These are phyloP conservation scores for Micropterix aruncella DNA, from an alignment of 2,888 invertebrate species.

Conservation along the genomic window DNA sequence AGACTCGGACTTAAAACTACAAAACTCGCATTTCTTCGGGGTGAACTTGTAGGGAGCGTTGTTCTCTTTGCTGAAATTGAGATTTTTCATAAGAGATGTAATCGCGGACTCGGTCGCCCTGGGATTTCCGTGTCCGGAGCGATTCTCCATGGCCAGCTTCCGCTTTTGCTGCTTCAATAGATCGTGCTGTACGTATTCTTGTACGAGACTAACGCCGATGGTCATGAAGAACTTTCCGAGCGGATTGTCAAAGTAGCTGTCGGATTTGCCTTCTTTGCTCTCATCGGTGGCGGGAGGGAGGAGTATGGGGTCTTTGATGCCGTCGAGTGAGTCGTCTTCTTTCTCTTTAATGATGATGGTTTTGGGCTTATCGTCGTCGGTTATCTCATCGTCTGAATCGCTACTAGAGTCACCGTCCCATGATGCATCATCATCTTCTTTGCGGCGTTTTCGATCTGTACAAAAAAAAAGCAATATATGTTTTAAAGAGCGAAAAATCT, in stretches of 20 bases:
- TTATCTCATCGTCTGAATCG: constrained; percentile 37
- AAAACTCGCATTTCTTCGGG: constrained; percentile 74
- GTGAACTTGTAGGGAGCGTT: constrained; percentile 66
- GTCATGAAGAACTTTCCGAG: constrained; percentile 84
- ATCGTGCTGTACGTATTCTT: constrained; percentile 90
- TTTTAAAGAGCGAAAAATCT: constrained; percentile 4
- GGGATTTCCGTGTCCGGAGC: constrained; percentile 41
- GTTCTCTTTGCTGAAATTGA: constrained; percentile 75
- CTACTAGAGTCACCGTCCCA: constrained; percentile 39
- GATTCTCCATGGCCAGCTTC: constrained; percentile 58
- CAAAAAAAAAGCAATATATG: constrained; percentile 8
- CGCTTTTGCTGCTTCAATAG: constrained; percentile 74
- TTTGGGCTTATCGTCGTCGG: constrained; percentile 25
- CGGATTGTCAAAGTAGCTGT: constrained; percentile 73
- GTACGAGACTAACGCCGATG: constrained; percentile 80
- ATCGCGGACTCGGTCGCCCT: constrained; percentile 64
- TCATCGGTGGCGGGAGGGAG: constrained; percentile 23
- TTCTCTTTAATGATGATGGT: constrained; percentile 38
- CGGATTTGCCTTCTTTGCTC: constrained; percentile 30
- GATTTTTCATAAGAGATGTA: constrained; percentile 66
- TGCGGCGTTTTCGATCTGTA: constrained; percentile 20
- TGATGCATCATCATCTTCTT: constrained; percentile 39
- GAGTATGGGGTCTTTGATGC: constrained; percentile 30
- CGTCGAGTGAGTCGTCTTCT: constrained; percentile 32
- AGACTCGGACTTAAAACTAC: constrained; percentile 83